Conservation (phyloP, 2,888 invertebrate genomes). For the Taphrorychus bicolor region DNA sequence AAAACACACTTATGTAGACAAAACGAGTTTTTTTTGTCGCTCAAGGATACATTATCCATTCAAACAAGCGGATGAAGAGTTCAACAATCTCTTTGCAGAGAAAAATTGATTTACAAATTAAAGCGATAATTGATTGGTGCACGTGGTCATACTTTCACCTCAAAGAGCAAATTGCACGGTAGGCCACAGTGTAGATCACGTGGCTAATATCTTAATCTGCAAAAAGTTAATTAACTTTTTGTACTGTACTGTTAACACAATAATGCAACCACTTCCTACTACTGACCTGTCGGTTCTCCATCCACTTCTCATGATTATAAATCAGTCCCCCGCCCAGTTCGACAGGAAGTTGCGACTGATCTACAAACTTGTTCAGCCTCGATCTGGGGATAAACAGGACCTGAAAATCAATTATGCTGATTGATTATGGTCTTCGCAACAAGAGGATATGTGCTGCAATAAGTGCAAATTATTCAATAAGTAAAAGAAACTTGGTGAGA, state of each 20-base stretch:
- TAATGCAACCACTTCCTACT: constrained; percentile 11
- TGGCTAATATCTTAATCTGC: too few relatives aligned
- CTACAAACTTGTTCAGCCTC: constrained; percentile 73
- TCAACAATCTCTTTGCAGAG: neutral
- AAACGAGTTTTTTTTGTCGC: neutral
- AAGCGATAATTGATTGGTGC: too few relatives aligned
- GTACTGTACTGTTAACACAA: neutral
- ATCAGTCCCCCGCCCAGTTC: constrained; percentile 75
- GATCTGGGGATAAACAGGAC: constrained; percentile 73
- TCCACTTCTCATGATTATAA: constrained; percentile 78
- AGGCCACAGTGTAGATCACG: too few relatives aligned
- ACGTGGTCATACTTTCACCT: too few relatives aligned
- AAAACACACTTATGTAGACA: neutral
- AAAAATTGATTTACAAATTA: too few relatives aligned
- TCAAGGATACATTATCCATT: neutral
- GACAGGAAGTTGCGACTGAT: constrained; percentile 72
- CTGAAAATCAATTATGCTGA: constrained; percentile 59
- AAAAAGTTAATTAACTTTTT: too few relatives aligned
- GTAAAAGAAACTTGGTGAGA: neutral
- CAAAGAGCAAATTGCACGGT: too few relatives aligned
- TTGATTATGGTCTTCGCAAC: neutral
- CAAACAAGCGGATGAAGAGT: neutral
- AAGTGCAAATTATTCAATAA: neutral
- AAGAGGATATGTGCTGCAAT: neutral
- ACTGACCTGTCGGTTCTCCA: constrained; percentile 76